These are phyloP conservation scores for Zosterops borbonicus DNA, from an alignment of 2,113 vertebrate genomes.

Conservation along the genomic window DNA sequence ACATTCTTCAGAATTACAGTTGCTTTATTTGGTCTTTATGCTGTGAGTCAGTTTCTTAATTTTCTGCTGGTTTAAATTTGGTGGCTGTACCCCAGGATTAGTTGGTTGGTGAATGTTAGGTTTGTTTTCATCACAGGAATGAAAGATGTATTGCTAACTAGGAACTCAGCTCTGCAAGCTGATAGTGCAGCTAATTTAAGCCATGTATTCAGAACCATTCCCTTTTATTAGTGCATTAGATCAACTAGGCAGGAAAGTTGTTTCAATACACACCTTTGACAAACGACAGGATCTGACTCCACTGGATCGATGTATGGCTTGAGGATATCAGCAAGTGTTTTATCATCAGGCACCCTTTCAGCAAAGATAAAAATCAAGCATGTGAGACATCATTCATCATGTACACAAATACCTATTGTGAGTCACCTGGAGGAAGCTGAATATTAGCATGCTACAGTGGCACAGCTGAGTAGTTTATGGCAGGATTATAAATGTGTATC, in stretches of 20 bases:
- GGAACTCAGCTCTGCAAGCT: not conserved
- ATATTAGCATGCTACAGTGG: not conserved
- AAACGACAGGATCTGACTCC: constrained; percentile 86
- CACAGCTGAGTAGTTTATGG: not conserved
- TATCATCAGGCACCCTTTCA: constrained; percentile 83
- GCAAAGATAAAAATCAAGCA: constrained; percentile 39
- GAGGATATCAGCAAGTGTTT: constrained; percentile 82
- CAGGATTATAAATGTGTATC: not conserved
- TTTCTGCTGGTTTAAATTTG: not conserved
- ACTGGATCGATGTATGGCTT: constrained; percentile 86
- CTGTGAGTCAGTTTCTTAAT: not conserved
- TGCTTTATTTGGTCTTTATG: not conserved
- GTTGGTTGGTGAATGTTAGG: not conserved
- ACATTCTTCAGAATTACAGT: not conserved
- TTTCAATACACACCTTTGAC: constrained; percentile 82
- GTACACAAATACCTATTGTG: not conserved
- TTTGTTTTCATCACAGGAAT: not conserved
- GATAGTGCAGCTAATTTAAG: not conserved
- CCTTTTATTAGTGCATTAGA: not conserved
- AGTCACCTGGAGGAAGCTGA: not conserved
- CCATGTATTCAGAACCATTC: not conserved
- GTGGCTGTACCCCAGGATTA: not conserved
- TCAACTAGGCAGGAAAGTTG: not conserved
- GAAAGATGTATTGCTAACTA: not conserved
- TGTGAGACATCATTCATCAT: constrained; percentile 4